Evolutionary conservation across 2,888 invertebrate species (phyloP), one percentile per base, ranked within the genome.

Genomic region (Scaptomyza caliginosa): DNA sequence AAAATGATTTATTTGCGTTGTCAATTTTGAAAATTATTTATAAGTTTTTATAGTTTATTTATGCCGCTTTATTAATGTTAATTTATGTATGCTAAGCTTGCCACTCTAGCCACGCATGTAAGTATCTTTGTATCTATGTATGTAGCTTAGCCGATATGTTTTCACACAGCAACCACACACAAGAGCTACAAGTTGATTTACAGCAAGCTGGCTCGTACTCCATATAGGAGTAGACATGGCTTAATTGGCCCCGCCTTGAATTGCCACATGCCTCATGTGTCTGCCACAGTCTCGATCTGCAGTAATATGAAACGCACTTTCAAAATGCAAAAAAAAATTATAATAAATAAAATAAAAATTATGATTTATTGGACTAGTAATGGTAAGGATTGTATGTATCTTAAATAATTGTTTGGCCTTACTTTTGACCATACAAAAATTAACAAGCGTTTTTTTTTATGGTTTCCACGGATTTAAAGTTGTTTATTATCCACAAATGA

Each of bases 291-390:
- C 63, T 59, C 46, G 60, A 63, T 58, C 54, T 70, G 75, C 59
- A 21, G 84, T 84, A 85, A 82, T 85, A 78, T 65, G 76, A 83
- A 74, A 87, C 87, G 87, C 83, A 83, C 87, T 83, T 83, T 83
- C 83, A 72, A 87, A 86, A 67, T 66, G 77, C 67, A 56, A 72
- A 64, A 13, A 26, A 26, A 30, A 67, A 65, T 74, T 69, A 68
- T 74, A 63, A 74, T 74, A n/a, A n/a, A n/a, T n/a, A n/a, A 56
- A 72, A 64, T 6, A 26, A 26, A 30, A 67, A 65, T 74, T 69
- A 68, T 74, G 66, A 74, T 74, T 76, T 74, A 77, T 75, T 58
- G 57, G 19, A 26, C 40, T 26, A 28, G 16, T 57, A 45, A 39
- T 52, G 17, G 59, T 40, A 13, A 3, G 32, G 32, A 52, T 63